These are phyloP conservation scores for Stichodactyla mertensii DNA, from an alignment of 64 coral and sea anemone genomes.

Conservation along the genomic window DNA sequence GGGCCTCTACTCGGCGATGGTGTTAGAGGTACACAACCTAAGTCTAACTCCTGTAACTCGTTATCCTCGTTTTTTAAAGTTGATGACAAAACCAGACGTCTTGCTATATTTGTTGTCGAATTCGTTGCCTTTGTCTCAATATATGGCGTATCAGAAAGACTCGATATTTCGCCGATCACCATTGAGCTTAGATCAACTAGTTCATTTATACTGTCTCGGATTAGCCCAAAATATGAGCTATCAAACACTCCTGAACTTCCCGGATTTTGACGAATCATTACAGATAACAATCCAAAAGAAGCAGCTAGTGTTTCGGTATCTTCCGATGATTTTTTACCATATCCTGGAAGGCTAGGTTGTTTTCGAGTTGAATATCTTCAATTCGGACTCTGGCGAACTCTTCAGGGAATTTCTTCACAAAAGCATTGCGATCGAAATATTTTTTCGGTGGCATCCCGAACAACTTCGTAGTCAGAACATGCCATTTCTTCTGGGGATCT, in stretches of 20 bases:
- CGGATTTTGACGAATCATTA: not conserved
- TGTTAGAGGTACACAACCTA: not conserved
- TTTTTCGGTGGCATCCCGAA: constrained; percentile 17
- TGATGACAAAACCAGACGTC: not conserved
- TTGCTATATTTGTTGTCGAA: not conserved
- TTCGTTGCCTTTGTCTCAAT: not conserved
- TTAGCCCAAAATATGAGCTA: not conserved
- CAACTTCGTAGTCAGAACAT: constrained; percentile 8
- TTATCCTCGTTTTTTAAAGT: not conserved
- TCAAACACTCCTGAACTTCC: constrained; percentile 3
- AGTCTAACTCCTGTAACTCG: not conserved
- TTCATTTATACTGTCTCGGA: not conserved
- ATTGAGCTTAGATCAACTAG: not conserved
- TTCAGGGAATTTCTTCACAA: constrained; percentile 11
- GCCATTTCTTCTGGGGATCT: not conserved
- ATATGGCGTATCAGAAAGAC: not conserved
- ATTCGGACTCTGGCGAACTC: constrained; percentile 11
- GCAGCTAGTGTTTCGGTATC: not conserved
- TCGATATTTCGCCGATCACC: not conserved
- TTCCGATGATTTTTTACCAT: not conserved
- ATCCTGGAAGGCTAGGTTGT: not conserved
- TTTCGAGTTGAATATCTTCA: not conserved
- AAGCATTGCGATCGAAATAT: not conserved
- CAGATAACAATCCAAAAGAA: constrained; percentile 22
- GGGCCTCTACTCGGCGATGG: not conserved